Evolutionary conservation across 2,113 vertebrate genomes (phyloP).

Genomic region (Chaetodon auriga): DNA sequence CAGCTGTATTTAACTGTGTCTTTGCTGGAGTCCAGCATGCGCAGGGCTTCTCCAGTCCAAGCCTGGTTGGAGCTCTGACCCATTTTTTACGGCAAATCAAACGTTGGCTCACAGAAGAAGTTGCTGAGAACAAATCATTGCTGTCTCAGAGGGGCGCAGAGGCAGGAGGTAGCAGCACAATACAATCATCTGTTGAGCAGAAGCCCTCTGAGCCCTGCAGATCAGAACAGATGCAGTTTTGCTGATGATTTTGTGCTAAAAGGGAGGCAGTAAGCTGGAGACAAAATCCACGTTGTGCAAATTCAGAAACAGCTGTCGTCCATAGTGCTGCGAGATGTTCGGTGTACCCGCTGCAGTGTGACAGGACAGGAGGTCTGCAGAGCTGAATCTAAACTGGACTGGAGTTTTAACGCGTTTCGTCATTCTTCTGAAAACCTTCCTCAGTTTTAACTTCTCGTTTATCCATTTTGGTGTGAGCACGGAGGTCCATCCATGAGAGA

Average conservation of each 20-base stretch:
- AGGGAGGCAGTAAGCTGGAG: neutral
- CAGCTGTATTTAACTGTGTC: slow-evolving; percentile 15
- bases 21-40: slow-evolving; percentile 27
- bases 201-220: neutral
- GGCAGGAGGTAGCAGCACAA: slow-evolving; percentile 21
- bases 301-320: slow-evolving; percentile 16
- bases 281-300: neutral
- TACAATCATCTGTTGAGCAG: slow-evolving; percentile 32
- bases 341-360: neutral
- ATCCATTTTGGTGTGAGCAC: too few species aligned
- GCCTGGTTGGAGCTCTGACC: slow-evolving; percentile 11
- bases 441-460: neutral
- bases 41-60: neutral
- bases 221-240: slow-evolving; percentile 26
- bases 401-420: neutral
- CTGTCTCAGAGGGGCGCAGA: neutral
- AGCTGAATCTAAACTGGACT: neutral
- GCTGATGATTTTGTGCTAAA: neutral
- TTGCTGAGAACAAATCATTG: slow-evolving; percentile 5
- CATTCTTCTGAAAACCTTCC: neutral
- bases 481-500: neutral
- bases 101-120: slow-evolving; percentile 18
- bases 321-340: neutral
- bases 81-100: slow-evolving; percentile 37
- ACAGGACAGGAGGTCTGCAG: neutral